Evolutionary conservation across 2,113 vertebrate genomes (phyloP), one percentile per base, ranked within the genome.

Genomic region (Kryptolebias marmoratus): DNA sequence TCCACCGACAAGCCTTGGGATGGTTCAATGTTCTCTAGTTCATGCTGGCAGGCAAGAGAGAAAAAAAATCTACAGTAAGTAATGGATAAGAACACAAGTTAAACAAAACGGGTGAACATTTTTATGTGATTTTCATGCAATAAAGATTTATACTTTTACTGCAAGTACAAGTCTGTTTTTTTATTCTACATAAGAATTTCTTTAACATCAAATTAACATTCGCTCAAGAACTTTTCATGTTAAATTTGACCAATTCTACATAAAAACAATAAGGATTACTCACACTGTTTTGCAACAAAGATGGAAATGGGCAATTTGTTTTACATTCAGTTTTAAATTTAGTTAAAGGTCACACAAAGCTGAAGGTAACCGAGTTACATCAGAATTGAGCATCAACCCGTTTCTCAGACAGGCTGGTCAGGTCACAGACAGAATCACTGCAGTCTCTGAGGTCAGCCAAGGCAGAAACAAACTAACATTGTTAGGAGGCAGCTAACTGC

Each of bases 1-100:
- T 98, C 98, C 83, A 98, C 67, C 10, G 96, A 71, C 90, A 99
- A 91, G 50, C 97, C 98, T 76, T 99, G 97, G 74, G 96, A 96
- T 11, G 97, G 92, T 75, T 98, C 97, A 54, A 98, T 97, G 85
- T 89, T 96, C 89, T 99, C 98, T 80, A 99, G 85, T 75, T 99
- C 97, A 75, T 98, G 97, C 97, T 99, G 90, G 66, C 2, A 16
- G 58, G 0, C 49, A 10, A 54, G 11, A 57, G 50, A 61, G 11
- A 27, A 12, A 10, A 55, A 52, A 22, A 2, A 22, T 7, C 10
- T 12, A 44, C 12, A 63, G 16, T 22, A 59, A 47, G 16, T 14
- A 9, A 47, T 3, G 9, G 5, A 36, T 18, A 14, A 62, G 44
- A 50, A 53, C 5, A 6, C 15, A 63, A 18, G 4, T 49, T 49